Evolutionary conservation across 2,113 vertebrate species (phyloP).

Genomic region (Leuciscus idus): DNA sequence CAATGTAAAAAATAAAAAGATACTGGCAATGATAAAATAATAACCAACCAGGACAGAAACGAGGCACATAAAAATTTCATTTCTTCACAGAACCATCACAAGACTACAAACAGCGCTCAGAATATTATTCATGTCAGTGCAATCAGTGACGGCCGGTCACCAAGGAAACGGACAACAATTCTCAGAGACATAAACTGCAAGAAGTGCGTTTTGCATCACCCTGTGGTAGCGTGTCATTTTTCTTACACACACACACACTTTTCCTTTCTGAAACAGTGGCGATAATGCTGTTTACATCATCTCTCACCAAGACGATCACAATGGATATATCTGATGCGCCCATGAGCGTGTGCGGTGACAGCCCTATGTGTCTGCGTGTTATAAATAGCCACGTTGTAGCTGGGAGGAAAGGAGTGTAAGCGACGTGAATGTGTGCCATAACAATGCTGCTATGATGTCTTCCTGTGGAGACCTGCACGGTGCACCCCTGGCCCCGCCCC

Average conservation of each 20-base stretch:
- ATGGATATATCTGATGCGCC: conserved; percentile 47
- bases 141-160: neutral
- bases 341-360: conserved; percentile 45
- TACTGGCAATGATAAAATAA: neutral
- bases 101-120: neutral
- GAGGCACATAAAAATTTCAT: neutral
- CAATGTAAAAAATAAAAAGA: neutral
- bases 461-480: conserved; percentile 64
- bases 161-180: conserved; percentile 20
- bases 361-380: conserved; percentile 43
- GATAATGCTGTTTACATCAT: conserved; percentile 51
- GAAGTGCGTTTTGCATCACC: conserved; percentile 20
- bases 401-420: conserved; percentile 11
- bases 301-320: conserved; percentile 48
- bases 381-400: conserved; percentile 53
- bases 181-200: neutral
- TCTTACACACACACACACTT: conserved; percentile 9
- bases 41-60: neutral
- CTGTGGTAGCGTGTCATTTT: neutral
- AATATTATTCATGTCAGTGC: neutral
- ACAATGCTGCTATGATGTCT: conserved; percentile 78
- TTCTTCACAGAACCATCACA: neutral
- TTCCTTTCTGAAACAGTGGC: conserved; percentile 9
- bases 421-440: conserved; percentile 57
- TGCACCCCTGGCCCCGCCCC: conserved; percentile 61